Conservation (phyloP, 1,140 invertebrate genomes). For the Mya arenaria region DNA sequence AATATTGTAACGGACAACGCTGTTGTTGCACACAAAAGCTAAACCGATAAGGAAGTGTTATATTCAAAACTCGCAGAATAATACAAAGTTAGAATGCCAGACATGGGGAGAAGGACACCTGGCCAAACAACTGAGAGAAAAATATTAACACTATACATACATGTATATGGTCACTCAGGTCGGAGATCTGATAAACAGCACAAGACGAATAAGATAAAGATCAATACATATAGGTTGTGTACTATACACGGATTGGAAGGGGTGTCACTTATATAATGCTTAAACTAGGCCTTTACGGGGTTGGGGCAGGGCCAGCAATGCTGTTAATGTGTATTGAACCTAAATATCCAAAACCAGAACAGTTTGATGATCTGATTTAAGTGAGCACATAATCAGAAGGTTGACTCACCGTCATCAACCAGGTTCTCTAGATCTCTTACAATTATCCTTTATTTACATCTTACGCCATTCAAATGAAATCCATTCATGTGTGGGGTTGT, state of each 20-base stretch:
- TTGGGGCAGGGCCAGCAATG: constrained; percentile 80
- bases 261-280: constrained; percentile 56
- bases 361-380: constrained; percentile 75
- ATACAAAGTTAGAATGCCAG: too few species aligned
- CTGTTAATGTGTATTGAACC: constrained; percentile 80
- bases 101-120: too few species aligned
- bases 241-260: constrained; percentile 70
- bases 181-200: too few species aligned
- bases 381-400: constrained; percentile 76
- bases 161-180: too few species aligned
- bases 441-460: constrained; percentile 77
- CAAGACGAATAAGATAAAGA: too few species aligned
- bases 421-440: constrained; percentile 78
- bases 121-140: too few species aligned
- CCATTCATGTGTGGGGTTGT: constrained; percentile 71
- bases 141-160: too few species aligned
- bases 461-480: constrained; percentile 75
- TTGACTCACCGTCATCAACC: constrained; percentile 80
- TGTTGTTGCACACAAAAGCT: too few species aligned
- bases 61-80: too few species aligned
- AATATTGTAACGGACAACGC: too few species aligned
- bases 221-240: constrained; percentile 73
- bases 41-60: too few species aligned
- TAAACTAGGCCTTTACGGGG: constrained; percentile 60
- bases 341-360: constrained; percentile 69